Evolutionary conservation across 2,797 vertebrate species (phyloP).

Genomic region (Paratrypauchen microcephalus): DNA sequence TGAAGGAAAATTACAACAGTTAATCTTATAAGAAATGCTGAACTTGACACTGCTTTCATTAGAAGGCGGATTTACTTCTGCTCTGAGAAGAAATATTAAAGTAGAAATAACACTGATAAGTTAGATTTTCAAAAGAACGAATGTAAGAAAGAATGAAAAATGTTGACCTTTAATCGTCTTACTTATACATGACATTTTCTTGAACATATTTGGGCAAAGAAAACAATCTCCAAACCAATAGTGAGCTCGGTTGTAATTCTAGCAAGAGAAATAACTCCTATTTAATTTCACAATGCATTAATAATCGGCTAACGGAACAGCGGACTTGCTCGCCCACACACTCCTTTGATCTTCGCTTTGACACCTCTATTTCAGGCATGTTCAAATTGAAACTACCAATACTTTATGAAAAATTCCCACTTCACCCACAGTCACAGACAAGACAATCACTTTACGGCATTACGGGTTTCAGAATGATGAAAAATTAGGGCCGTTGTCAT

Average conservation of each 20-base stretch:
- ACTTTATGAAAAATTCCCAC: constrained; percentile 2
- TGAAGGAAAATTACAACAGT: neutral
- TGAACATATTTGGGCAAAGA: neutral
- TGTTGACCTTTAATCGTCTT: constrained; percentile 13
- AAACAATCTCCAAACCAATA: constrained; percentile 1
- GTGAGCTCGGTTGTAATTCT: constrained; percentile 13
- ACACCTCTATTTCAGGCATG: neutral
- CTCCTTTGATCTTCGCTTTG: constrained; percentile 9
- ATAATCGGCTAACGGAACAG: neutral
- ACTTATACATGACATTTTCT: constrained; percentile 21
- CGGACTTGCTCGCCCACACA: neutral
- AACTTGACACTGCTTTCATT: neutral
- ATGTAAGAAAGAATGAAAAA: too few relatives aligned
- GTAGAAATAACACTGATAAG: constrained; percentile 1
- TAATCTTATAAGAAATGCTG: neutral
- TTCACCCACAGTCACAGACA: neutral
- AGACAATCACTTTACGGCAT: neutral
- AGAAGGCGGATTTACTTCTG: neutral
- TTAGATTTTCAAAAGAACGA: neutral
- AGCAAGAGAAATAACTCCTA: constrained; percentile 4
- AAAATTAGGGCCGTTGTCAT: too few relatives aligned
- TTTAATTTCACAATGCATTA: neutral
- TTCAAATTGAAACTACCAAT: constrained; percentile 6
- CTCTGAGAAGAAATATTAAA: neutral
- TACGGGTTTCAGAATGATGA: neutral